Evolutionary conservation across 2,888 invertebrate genomes (phyloP).

Genomic region (Petrophora chlorosata): DNA sequence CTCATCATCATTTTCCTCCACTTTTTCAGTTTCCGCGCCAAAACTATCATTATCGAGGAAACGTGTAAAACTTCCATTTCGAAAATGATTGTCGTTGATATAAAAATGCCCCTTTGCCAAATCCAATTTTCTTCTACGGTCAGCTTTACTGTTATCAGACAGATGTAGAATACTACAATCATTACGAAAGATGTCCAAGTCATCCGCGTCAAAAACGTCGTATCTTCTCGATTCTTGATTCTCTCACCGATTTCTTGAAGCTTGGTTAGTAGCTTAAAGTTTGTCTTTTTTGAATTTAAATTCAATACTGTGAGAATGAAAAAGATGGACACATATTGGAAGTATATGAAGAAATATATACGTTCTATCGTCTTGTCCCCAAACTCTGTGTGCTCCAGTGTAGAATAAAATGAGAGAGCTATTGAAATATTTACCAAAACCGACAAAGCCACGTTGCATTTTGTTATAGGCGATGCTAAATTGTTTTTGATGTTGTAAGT

Average conservation of each 20-base stretch:
- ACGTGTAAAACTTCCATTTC: slow-evolving; percentile 20
- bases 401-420: background rate
- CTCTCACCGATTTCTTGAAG: slow-evolving; percentile 12
- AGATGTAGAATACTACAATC: slow-evolving; percentile 10
- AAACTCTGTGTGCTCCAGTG: background rate
- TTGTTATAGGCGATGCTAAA: slow-evolving; percentile 2
- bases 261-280: slow-evolving; percentile 11
- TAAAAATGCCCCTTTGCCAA: slow-evolving; percentile 11
- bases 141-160: slow-evolving; percentile 9
- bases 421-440: slow-evolving; percentile 1
- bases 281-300: slow-evolving; percentile 3
- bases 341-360: slow-evolving; percentile 8
- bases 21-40: slow-evolving; percentile 18
- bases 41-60: slow-evolving; percentile 9
- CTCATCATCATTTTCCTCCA: slow-evolving; percentile 11
- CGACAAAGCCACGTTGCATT: slow-evolving; percentile 1
- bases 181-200: slow-evolving; percentile 7
- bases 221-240: slow-evolving; percentile 13
- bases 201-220: slow-evolving; percentile 4
- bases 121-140: slow-evolving; percentile 10
- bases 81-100: slow-evolving; percentile 12
- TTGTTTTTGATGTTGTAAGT: slow-evolving; percentile 17
- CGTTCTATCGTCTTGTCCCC: background rate
- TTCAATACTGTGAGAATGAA: slow-evolving; percentile 3
- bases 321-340: slow-evolving; percentile 2